Conservation (phyloP, 2,113 vertebrate species). For the Phodopus roborovskii region DNA sequence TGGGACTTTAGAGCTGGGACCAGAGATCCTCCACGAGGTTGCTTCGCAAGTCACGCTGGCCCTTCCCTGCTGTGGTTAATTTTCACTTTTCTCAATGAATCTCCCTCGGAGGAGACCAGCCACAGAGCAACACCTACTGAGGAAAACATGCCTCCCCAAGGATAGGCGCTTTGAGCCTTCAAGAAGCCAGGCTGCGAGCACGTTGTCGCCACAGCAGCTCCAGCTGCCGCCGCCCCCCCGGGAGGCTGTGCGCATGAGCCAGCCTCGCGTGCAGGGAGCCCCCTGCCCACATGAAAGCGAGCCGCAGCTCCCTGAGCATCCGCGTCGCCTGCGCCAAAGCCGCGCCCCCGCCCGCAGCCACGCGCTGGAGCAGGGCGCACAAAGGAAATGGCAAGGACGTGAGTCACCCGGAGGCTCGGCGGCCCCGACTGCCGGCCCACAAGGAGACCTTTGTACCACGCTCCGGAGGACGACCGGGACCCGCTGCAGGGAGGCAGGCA, state of each 20-base stretch:
- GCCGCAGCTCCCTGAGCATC: background rate
- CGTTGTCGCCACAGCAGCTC: background rate
- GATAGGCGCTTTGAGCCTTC: slow-evolving; percentile 61
- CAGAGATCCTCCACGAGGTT: background rate
- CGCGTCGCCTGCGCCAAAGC: background rate
- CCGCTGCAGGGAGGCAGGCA: slow-evolving; percentile 46
- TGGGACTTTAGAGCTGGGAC: background rate
- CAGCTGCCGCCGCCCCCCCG: background rate
- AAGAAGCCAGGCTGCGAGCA: background rate
- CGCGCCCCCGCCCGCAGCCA: background rate
- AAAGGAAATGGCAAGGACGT: slow-evolving; percentile 86
- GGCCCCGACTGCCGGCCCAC: slow-evolving; percentile 55
- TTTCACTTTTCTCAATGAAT: slow-evolving; percentile 53
- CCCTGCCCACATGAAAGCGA: slow-evolving; percentile 79
- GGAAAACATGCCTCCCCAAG: slow-evolving; percentile 77
- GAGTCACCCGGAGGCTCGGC: slow-evolving; percentile 83
- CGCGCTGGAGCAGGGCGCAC: slow-evolving; percentile 63
- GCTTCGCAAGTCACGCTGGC: background rate
- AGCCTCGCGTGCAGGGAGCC: background rate
- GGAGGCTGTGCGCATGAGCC: background rate
- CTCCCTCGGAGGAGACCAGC: background rate
- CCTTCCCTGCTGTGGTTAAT: background rate
- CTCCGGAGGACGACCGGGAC: background rate
- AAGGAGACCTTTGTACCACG: slow-evolving; percentile 73
- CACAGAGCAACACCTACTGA: slow-evolving; percentile 73